Percentiles rank a stretch among this genome's conserved stretches.
These are phyloP conservation scores for Heliconius himera DNA, from an alignment of 1,140 invertebrate species.

Conservation along the genomic window DNA sequence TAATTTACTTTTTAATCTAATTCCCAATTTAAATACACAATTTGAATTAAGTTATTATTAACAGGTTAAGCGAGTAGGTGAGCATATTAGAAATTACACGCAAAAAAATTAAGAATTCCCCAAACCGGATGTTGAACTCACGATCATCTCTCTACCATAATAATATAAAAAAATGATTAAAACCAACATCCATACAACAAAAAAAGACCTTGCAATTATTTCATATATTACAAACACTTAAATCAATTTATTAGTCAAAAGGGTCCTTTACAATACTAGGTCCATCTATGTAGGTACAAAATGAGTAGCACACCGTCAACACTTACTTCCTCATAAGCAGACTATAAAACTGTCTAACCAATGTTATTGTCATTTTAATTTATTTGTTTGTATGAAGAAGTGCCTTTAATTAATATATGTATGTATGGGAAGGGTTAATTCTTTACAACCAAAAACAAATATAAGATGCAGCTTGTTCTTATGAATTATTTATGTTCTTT, in stretches of 20 bases:
- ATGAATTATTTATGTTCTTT: background rate
- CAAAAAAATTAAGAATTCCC: too few species aligned
- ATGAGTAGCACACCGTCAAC: conserved; percentile 28
- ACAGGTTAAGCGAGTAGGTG: too few species aligned
- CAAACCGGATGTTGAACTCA: too few species aligned
- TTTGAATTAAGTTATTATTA: too few species aligned
- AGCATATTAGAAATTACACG: too few species aligned
- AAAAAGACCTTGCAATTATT: background rate
- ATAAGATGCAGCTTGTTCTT: conserved; percentile 9
- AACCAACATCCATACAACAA: background rate
- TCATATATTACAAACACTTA: conserved; percentile 2
- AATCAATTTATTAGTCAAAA: background rate
- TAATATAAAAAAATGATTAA: background rate
- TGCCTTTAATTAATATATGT: background rate
- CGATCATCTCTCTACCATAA: background rate
- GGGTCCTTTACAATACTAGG: background rate
- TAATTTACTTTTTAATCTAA: too few species aligned
- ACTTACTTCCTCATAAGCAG: conserved; percentile 40
- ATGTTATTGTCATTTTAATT: conserved; percentile 60
- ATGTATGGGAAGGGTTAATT: background rate
- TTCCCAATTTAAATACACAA: too few species aligned
- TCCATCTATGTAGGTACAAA: background rate
- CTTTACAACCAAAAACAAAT: conserved; percentile 9
- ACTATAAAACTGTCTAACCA: conserved; percentile 53
- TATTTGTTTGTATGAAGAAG: conserved; percentile 49